Conservation (phyloP, 1,140 invertebrate species). For the Euwallacea similis region DNA sequence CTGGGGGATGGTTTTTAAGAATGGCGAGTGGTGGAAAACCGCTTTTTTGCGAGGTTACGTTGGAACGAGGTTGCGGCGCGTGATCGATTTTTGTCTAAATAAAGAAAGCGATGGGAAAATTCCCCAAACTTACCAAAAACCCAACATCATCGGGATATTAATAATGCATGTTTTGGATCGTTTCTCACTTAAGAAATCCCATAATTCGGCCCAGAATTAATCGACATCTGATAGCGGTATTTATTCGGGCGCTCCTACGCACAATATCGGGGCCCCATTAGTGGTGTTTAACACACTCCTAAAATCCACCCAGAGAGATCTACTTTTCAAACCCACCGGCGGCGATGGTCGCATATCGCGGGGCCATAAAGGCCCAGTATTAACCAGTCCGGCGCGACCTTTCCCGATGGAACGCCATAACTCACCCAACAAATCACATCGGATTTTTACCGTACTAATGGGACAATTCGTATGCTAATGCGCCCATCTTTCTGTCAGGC, state of each 20-base stretch:
- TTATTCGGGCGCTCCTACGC: conserved; percentile 16
- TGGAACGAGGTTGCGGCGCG: too few relatives aligned
- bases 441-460: conserved; percentile 40
- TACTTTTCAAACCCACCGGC: too few relatives aligned
- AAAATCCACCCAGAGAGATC: background rate
- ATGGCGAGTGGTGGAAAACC: too few relatives aligned
- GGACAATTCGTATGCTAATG: conserved; percentile 40
- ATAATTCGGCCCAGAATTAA: conserved; percentile 17
- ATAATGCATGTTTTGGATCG: conserved; percentile 8
- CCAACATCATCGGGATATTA: conserved; percentile 1
- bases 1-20: too few relatives aligned
- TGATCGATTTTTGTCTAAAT: too few relatives aligned
- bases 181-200: conserved; percentile 11
- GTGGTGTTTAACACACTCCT: conserved; percentile 7
- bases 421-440: conserved; percentile 36
- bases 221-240: conserved; percentile 18
- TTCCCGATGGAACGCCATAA: conserved; percentile 32
- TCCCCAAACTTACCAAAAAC: too few relatives aligned
- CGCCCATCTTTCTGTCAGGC: conserved; percentile 29
- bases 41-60: too few relatives aligned
- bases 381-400: conserved; percentile 21
- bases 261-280: conserved; percentile 10
- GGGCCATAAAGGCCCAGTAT: conserved; percentile 24
- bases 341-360: background rate
- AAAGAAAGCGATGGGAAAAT: too few relatives aligned